A percentile compares a stretch with the other conserved stretches of the same genome.
phyloP scores from a whole-genome alignment of 2,113 vertebrate species.

The Pedetes capensis region DNA sequence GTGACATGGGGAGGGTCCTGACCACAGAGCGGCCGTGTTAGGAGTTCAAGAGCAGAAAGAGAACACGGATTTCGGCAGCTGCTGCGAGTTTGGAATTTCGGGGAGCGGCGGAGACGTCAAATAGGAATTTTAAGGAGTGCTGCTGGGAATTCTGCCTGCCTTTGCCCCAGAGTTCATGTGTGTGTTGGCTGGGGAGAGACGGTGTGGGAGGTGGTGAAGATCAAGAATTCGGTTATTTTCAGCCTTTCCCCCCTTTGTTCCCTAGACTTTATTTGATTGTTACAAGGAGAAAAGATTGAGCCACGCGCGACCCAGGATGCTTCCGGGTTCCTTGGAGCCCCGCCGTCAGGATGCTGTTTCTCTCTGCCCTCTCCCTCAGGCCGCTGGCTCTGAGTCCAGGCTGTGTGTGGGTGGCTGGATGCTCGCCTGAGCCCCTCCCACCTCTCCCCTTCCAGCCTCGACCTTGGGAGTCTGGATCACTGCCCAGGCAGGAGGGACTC shows the following conservation, averaged over 20 bases:
- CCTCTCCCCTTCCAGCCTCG: too few relatives aligned
- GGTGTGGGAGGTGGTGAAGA: not conserved
- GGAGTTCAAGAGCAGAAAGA: not conserved
- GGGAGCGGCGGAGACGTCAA: not conserved
- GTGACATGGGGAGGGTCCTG: too few relatives aligned
- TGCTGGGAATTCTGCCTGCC: not conserved
- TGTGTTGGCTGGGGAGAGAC: not conserved
- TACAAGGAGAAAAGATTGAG: not conserved
- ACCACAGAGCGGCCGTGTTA: rapidly evolving
- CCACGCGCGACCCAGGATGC: not conserved
- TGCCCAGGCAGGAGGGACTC: too few relatives aligned
- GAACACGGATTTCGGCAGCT: not conserved
- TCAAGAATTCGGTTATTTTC: not conserved
- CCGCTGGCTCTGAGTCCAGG: not conserved
- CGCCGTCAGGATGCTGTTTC: not conserved
- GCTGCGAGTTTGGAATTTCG: not conserved
- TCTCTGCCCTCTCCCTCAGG: not conserved
- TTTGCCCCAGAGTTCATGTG: not conserved
- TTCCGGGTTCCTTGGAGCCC: not conserved
- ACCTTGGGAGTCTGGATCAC: too few relatives aligned
- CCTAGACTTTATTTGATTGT: not conserved
- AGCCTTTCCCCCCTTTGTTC: not conserved
- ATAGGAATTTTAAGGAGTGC: not conserved
- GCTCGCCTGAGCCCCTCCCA: not conserved
- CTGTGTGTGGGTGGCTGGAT: not conserved